Base-by-base conservation (phyloP, 2,888 invertebrate genomes). In the Teinopalpus imperialis region DNA sequence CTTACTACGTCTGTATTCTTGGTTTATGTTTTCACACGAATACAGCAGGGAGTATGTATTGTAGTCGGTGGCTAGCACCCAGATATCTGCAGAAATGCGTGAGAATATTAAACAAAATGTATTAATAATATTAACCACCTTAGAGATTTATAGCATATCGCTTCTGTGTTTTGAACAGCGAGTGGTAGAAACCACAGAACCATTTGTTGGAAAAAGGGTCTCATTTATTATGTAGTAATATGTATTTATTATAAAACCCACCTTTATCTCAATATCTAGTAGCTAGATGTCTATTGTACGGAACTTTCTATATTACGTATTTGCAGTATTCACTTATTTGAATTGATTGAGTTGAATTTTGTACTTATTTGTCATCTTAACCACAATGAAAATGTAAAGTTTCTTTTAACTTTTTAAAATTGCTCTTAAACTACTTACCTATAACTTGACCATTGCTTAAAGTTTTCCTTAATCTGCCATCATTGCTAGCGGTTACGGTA, bases 21-120 rank as follows among this genome's bases (percentile, higher is more conserved):
- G 52, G 24, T 68, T 61, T 3, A 72, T 53, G 7, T 74, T 70
- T 24, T 69, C 70, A 49, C 86, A 86, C n/a, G 79, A 74, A 48
- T 81, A 81, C 14, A 86, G 52, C 5, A 86, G 67, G 0, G 85
- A 68, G 44, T 81, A 86, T 0, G 60, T 68, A 0, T 73, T 60
- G 37, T 86, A 83, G 48, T 86, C 83, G 0, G 86, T 85, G 3
- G 66, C 79, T 24, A 85, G 53, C 1, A 86, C 78, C 73, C 71
- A 75, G 8, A 74, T 56, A 34, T 74, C 83, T 83, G 70, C 20
- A 70, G 75, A 39, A 18, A 32, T 8, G 26, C 2, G 7, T 2
- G 6, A 20, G 34, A 42, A 36, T 43, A 5, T 7, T 21, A 10
- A 9, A 8, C 18, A 39, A 8, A 12, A 24, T 10, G n/a, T n/a